Conservation (phyloP, 2,113 vertebrate genomes). For the Xiphophorus maculatus region DNA sequence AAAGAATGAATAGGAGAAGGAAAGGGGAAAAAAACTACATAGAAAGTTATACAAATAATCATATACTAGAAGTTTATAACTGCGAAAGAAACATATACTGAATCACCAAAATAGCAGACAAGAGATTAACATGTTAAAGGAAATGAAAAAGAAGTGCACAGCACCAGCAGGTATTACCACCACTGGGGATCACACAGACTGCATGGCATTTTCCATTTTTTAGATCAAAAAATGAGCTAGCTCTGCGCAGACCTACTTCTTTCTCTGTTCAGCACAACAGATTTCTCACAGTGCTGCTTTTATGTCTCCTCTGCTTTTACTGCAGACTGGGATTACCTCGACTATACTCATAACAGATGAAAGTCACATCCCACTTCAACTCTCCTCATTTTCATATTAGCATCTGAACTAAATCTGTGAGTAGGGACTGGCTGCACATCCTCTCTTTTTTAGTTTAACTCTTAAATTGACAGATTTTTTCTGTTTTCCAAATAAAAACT, state of each 20-base stretch:
- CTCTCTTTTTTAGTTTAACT: neutral
- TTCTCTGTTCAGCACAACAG: slow-evolving; percentile 22
- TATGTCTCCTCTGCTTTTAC: slow-evolving; percentile 40
- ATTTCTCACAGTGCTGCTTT: slow-evolving; percentile 26
- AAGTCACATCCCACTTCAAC: slow-evolving; percentile 38
- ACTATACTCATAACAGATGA: slow-evolving; percentile 39
- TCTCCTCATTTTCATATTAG: slow-evolving; percentile 37
- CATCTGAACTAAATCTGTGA: too few relatives aligned
- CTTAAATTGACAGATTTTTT: neutral
- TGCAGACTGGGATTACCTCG: slow-evolving; percentile 50
- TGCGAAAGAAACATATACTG: neutral
- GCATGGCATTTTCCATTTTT: slow-evolving; percentile 19
- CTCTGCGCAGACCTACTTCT: slow-evolving; percentile 16
- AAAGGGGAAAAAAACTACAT: neutral
- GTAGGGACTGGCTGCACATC: too few relatives aligned
- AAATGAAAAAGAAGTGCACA: neutral
- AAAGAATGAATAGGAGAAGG: neutral
- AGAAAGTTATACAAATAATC: neutral
- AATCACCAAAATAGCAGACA: neutral
- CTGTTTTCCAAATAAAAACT: too few relatives aligned
- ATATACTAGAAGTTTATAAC: neutral
- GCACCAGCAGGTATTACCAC: neutral
- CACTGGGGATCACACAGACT: neutral
- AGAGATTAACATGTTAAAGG: neutral
- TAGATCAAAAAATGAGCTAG: slow-evolving; percentile 43